These are phyloP conservation scores for Apteryx owenii DNA, from an alignment of 2,113 vertebrate species.

Conservation along the genomic window DNA sequence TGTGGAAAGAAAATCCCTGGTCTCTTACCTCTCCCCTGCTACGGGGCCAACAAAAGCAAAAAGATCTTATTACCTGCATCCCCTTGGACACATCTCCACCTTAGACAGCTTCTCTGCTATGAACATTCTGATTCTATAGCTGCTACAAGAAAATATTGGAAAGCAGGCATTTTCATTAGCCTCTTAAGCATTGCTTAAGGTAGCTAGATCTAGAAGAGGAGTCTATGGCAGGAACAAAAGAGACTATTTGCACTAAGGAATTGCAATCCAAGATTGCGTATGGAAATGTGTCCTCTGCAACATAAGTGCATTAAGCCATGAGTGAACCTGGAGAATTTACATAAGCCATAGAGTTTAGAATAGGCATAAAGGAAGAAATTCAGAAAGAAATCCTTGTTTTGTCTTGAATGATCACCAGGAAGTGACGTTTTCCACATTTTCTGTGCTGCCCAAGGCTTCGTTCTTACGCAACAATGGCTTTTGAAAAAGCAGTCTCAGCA, in stretches of 20 bases:
- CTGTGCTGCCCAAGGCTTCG: background rate
- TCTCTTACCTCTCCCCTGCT: too few relatives aligned
- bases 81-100: background rate
- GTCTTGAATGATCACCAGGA: background rate
- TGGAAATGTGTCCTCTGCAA: background rate
- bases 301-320: accelerated
- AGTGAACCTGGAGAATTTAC: constrained; percentile 11
- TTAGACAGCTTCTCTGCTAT: background rate
- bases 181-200: background rate
- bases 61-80: too few relatives aligned
- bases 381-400: background rate
- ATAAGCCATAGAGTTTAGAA: constrained; percentile 6
- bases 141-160: background rate
- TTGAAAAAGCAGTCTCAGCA: constrained; percentile 50
- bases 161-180: background rate
- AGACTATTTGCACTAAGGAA: background rate
- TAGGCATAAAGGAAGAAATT: background rate
- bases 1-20: too few relatives aligned
- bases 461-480: background rate
- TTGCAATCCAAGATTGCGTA: too few relatives aligned
- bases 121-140: background rate
- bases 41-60: too few relatives aligned
- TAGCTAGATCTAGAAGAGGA: background rate
- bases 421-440: background rate
- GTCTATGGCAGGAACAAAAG: background rate